Conservation (phyloP, 1,140 invertebrate genomes). For the Drosophila nannoptera region DNA sequence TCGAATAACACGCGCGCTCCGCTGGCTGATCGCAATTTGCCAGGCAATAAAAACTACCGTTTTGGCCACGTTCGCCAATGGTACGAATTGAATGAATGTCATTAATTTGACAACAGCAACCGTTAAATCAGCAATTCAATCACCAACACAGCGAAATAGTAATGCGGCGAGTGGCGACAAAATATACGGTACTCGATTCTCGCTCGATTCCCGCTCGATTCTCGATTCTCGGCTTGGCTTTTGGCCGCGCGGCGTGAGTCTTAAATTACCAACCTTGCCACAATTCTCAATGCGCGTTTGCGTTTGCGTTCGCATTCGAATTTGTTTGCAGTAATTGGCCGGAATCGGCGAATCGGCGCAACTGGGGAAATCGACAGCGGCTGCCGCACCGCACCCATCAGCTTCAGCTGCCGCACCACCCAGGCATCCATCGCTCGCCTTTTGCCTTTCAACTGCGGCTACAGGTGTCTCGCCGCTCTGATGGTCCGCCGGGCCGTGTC, state of each 20-base stretch:
- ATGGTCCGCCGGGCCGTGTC: slow-evolving; percentile 62
- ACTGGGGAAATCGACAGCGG: slow-evolving; percentile 16
- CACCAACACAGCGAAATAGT: slow-evolving; percentile 40
- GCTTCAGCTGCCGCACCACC: slow-evolving; percentile 42
- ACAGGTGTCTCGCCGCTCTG: slow-evolving; percentile 59
- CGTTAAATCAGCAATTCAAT: slow-evolving; percentile 79
- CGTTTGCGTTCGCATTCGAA: slow-evolving; percentile 77
- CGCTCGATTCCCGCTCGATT: slow-evolving; percentile 20
- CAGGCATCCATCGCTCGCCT: slow-evolving; percentile 53
- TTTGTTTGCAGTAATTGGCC: slow-evolving; percentile 78
- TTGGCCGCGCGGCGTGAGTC: slow-evolving; percentile 63
- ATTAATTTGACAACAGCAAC: slow-evolving; percentile 79
- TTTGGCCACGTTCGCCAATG: slow-evolving; percentile 47
- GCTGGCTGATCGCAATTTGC: slow-evolving; percentile 58
- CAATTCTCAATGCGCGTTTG: slow-evolving; percentile 76
- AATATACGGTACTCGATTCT: slow-evolving; percentile 55
- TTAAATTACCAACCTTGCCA: slow-evolving; percentile 78
- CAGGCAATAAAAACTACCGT: slow-evolving; percentile 75
- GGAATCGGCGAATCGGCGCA: slow-evolving; percentile 48
- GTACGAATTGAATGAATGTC: slow-evolving; percentile 76
- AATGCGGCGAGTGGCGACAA: slow-evolving; percentile 18
- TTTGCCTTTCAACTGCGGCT: slow-evolving; percentile 73
- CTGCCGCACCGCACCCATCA: slow-evolving; percentile 59
- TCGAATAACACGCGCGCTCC: slow-evolving; percentile 66
- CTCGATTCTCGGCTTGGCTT: slow-evolving; percentile 23